Conservation (phyloP, 2,113 vertebrate species). For the Stigmatopora argus region DNA sequence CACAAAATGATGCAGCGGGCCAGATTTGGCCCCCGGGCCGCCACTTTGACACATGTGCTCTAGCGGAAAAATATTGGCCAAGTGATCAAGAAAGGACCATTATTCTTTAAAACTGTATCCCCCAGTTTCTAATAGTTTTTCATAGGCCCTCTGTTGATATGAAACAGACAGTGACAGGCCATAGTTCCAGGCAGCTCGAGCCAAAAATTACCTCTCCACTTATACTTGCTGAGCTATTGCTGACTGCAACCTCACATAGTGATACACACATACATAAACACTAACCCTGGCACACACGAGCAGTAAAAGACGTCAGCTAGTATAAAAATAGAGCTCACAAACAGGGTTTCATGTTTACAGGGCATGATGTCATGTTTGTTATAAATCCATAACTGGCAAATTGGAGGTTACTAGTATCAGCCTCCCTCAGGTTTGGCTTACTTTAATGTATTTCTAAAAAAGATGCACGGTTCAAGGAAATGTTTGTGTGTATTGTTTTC, state of each 20-base stretch:
- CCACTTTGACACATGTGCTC: no score
- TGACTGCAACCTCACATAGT: constrained; percentile 10
- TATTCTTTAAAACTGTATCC: constrained; percentile 17
- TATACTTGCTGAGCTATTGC: constrained; percentile 38
- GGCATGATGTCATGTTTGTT: constrained; percentile 63
- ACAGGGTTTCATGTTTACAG: constrained; percentile 51
- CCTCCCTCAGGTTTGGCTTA: constrained; percentile 28
- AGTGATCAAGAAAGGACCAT: no score
- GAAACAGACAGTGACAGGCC: constrained; percentile 56
- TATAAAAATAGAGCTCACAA: constrained; percentile 60
- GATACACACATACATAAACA: constrained; percentile 1
- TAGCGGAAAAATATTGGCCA: constrained; percentile 16
- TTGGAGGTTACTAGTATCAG: constrained; percentile 40
- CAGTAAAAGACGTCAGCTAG: constrained; percentile 38
- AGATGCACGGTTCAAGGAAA: constrained; percentile 33
- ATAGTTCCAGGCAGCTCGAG: constrained; percentile 46
- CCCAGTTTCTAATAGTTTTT: constrained; percentile 58
- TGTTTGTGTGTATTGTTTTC: constrained; percentile 34
- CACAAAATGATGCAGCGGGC: no score
- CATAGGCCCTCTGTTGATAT: constrained; percentile 54
- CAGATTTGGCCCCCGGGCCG: no score
- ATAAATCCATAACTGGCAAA: constrained; percentile 47
- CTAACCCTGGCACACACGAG: not conserved
- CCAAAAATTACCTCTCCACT: constrained; percentile 47
- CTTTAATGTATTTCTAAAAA: constrained; percentile 30